These are phyloP conservation scores for Ceyx cyanopectus DNA, from an alignment of 2,113 vertebrate genomes.

Conservation along the genomic window DNA sequence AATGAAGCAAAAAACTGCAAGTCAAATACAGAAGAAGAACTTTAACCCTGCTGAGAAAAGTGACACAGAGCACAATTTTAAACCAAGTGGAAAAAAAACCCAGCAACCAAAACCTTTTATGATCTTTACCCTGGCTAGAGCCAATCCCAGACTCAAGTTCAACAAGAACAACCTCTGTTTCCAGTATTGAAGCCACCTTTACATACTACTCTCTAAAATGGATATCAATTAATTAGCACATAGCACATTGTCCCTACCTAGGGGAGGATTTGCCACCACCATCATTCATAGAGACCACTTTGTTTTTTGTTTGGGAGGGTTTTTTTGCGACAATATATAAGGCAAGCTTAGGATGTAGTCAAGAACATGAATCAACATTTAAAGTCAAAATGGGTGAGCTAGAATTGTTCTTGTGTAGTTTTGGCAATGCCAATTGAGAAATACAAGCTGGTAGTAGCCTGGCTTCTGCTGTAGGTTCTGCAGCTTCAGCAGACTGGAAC, in stretches of 20 bases:
- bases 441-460: neutral
- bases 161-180: neutral
- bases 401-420: neutral
- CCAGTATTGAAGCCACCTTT: neutral
- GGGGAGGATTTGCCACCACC: neutral
- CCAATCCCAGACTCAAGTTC: neutral
- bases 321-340: neutral
- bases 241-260: neutral
- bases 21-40: neutral
- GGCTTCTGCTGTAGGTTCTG: neutral
- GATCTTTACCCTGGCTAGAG: neutral
- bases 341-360: neutral
- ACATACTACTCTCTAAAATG: neutral
- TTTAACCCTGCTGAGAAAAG: neutral
- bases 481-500: neutral
- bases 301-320: neutral
- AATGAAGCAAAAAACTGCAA: neutral
- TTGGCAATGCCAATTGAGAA: neutral
- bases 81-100: neutral
- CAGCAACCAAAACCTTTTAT: neutral
- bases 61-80: neutral
- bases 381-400: neutral
- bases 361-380: neutral
- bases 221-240: neutral
- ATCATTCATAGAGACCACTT: neutral